Evolutionary conservation across 2,113 vertebrate genomes (phyloP).

Genomic region (Semnopithecus entellus): DNA sequence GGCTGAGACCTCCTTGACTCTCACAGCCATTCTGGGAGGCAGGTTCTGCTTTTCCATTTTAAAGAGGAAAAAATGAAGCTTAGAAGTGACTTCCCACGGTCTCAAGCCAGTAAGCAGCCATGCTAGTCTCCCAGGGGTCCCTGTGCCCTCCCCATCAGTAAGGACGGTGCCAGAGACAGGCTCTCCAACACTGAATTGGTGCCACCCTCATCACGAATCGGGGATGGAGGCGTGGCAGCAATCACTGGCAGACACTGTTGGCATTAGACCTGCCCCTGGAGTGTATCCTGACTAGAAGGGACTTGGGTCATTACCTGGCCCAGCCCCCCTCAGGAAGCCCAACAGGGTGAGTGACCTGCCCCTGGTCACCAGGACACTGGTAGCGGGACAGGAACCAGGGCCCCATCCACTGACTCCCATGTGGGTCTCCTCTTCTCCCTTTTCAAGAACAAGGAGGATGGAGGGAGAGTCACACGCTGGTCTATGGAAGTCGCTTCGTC

Average conservation of each 20-base stretch:
- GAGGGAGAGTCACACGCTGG: not conserved
- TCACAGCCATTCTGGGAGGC: not conserved
- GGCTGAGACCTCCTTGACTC: not conserved
- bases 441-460: not conserved
- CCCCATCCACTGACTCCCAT: fast-evolving
- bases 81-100: not conserved
- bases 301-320: not conserved
- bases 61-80: not conserved
- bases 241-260: not conserved
- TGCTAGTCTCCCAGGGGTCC: not conserved
- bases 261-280: not conserved
- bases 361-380: not conserved
- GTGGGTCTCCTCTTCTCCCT: not conserved
- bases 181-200: not conserved
- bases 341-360: too few species aligned
- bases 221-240: not conserved
- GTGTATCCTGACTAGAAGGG: not conserved
- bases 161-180: not conserved
- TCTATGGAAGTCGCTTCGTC: not conserved
- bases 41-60: not conserved
- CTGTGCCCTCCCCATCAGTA: not conserved
- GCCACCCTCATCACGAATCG: too few species aligned
- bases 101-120: not conserved
- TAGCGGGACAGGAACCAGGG: fast-evolving
- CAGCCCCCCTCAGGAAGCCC: fast-evolving